A percentile compares a stretch with the other conserved stretches of the same genome.
These are phyloP conservation scores for Griposia aprilina DNA, from an alignment of 2,888 invertebrate species.

Conservation along the genomic window DNA sequence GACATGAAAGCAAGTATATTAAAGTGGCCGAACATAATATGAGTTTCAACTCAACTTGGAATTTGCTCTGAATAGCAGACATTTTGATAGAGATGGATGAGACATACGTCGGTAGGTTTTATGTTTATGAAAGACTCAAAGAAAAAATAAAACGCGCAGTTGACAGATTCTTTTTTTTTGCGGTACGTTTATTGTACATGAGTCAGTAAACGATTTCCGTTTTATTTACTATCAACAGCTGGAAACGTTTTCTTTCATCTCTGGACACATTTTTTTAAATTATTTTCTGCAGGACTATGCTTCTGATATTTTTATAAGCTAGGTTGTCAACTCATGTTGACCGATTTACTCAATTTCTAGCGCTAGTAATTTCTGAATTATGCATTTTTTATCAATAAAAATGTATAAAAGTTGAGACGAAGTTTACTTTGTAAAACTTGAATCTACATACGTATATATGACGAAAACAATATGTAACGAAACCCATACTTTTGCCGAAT, in stretches of 20 bases:
- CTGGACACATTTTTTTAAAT: background rate
- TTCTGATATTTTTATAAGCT: background rate
- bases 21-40: conserved; percentile 23
- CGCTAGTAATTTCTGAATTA: background rate
- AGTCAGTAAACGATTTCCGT: background rate
- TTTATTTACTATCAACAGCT: background rate
- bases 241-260: background rate
- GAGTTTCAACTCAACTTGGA: conserved; percentile 25
- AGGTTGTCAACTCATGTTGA: background rate
- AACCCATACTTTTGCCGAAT: background rate
- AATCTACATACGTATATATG: too few species aligned
- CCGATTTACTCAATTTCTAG: background rate
- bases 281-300: background rate
- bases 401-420: background rate
- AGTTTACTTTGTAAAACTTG: background rate
- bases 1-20: conserved; percentile 51
- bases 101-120: background rate
- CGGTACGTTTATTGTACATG: background rate
- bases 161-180: background rate
- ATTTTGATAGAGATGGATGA: conserved; percentile 35
- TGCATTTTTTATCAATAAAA: too few species aligned
- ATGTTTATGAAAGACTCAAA: background rate
- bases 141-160: conserved; percentile 14
- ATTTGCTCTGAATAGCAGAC: conserved; percentile 29
- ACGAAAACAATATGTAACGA: background rate